Evolutionary conservation across 2,113 vertebrate genomes (phyloP).

Genomic region (Chrysochloris asiatica): DNA sequence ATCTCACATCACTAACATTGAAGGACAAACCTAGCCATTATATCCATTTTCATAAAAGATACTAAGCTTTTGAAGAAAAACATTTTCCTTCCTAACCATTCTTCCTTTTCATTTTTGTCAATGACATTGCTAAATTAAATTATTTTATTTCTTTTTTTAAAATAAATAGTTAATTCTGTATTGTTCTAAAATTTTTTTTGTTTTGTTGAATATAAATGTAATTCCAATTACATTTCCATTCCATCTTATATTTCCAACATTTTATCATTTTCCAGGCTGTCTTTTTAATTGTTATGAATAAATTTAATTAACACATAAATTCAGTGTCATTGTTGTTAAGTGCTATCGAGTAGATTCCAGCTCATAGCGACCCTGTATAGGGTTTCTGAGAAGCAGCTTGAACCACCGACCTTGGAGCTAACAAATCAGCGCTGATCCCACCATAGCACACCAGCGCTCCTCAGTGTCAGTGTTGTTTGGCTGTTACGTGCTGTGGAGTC

Average conservation of each 20-base stretch:
- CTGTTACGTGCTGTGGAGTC: too few relatives aligned
- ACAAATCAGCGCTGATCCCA: too few relatives aligned
- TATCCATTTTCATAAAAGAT: neutral
- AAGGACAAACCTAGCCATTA: neutral
- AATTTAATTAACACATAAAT: slow-evolving; percentile 26
- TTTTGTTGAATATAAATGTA: neutral
- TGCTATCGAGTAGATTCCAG: too few relatives aligned
- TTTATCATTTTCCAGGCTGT: neutral
- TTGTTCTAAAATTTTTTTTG: neutral
- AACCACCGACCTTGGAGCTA: too few relatives aligned
- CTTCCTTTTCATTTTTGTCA: neutral
- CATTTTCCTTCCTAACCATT: neutral
- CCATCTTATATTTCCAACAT: neutral
- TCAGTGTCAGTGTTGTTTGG: too few relatives aligned
- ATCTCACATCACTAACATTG: neutral
- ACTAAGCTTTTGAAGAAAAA: neutral
- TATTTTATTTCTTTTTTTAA: neutral
- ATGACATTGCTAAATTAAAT: neutral
- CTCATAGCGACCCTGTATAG: too few relatives aligned
- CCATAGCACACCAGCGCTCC: too few relatives aligned
- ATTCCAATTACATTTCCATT: slow-evolving; percentile 1
- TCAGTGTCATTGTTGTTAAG: slow-evolving; percentile 6
- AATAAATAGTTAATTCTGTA: slow-evolving; percentile 8
- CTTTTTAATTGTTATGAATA: neutral
- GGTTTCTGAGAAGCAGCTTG: too few relatives aligned